These are phyloP conservation scores for Silurus glanis DNA, from an alignment of 2,113 vertebrate species.

Conservation along the genomic window DNA sequence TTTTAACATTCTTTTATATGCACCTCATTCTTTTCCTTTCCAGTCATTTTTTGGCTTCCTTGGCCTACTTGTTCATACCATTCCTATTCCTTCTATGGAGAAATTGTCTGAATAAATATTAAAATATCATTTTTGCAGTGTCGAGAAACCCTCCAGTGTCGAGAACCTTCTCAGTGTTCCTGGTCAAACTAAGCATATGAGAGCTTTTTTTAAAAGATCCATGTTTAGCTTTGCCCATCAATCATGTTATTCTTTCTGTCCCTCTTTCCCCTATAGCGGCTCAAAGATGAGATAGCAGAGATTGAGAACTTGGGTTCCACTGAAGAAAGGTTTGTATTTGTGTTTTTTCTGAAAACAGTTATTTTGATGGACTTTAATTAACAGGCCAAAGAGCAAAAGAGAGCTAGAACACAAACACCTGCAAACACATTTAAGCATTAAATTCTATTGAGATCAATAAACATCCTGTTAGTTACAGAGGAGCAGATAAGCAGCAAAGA, in stretches of 20 bases:
- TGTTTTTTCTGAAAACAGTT: background rate
- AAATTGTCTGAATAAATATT: conserved; percentile 32
- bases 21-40: background rate
- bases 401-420: background rate
- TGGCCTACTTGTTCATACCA: conserved; percentile 32
- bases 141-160: conserved; percentile 10
- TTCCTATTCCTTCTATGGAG: conserved; percentile 18
- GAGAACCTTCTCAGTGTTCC: no score
- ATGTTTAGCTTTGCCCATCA: conserved; percentile 25
- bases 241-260: no score
- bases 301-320: conserved; percentile 95
- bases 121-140: conserved; percentile 26
- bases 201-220: background rate
- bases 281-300: conserved; percentile 99
- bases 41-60: background rate
- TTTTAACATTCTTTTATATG: conserved; percentile 10
- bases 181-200: background rate
- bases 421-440: background rate
- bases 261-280: conserved; percentile 72
- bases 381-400: background rate
- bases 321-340: conserved; percentile 86
- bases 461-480: background rate
- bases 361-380: background rate
- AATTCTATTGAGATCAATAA: no score
- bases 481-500: background rate